Conservation (phyloP, 1,140 invertebrate species). For the Luehdorfia chinensis region DNA sequence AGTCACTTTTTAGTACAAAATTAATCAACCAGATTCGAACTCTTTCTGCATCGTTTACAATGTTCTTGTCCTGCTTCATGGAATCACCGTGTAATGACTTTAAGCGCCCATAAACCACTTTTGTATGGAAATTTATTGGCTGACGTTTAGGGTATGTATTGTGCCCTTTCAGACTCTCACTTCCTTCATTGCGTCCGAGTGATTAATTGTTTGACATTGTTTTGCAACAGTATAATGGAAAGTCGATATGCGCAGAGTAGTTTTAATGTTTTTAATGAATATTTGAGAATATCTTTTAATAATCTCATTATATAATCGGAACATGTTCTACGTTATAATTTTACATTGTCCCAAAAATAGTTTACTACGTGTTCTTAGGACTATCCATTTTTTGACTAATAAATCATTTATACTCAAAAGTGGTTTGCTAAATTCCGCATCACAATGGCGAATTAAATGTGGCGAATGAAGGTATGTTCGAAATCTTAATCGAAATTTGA, state of each 20-base stretch:
- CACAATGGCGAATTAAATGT: too few species aligned
- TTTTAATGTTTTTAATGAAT: conserved; percentile 2
- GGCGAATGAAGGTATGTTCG: too few species aligned
- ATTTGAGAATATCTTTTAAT: too few species aligned
- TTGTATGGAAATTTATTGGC: conserved; percentile 70
- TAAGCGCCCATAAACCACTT: conserved; percentile 62
- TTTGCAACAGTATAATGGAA: conserved; percentile 21
- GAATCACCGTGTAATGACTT: conserved; percentile 68
- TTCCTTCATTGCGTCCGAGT: conserved; percentile 37
- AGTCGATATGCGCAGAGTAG: not conserved
- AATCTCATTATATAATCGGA: too few species aligned
- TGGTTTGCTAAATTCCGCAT: too few species aligned
- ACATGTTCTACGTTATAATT: too few species aligned
- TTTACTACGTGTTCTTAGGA: too few species aligned
- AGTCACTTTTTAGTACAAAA: conserved; percentile 71
- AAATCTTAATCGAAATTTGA: too few species aligned
- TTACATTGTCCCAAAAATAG: too few species aligned
- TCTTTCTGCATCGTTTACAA: conserved; percentile 58
- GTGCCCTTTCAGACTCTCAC: conserved; percentile 41
- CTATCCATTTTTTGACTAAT: too few species aligned
- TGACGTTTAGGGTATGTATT: conserved; percentile 51
- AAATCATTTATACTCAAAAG: too few species aligned
- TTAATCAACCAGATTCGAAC: conserved; percentile 66
- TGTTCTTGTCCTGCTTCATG: conserved; percentile 56
- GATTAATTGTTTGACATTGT: conserved; percentile 48